These are phyloP conservation scores for Callorhinus ursinus DNA, from an alignment of 2,113 vertebrate genomes.

Conservation along the genomic window DNA sequence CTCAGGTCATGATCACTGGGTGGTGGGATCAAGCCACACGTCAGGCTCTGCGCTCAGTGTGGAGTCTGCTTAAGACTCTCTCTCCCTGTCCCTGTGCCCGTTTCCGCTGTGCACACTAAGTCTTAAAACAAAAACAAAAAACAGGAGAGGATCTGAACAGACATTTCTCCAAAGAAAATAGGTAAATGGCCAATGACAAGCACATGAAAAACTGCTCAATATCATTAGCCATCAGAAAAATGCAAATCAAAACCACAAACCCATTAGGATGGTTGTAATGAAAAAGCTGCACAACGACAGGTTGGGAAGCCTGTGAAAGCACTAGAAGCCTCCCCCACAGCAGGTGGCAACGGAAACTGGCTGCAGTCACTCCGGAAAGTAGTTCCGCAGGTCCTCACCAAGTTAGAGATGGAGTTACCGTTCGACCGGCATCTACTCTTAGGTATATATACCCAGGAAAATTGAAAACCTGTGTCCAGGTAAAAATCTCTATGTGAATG, in stretches of 20 bases:
- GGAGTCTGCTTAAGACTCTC: neutral
- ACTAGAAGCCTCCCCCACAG: no score
- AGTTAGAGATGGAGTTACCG: neutral
- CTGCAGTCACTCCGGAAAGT: neutral
- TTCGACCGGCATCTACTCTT: neutral
- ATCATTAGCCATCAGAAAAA: neutral
- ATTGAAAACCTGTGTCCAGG: neutral
- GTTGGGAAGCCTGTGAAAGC: neutral
- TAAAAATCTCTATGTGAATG: neutral
- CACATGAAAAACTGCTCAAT: neutral
- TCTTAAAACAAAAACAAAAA: neutral
- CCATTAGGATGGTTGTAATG: no score
- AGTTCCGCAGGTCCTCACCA: neutral
- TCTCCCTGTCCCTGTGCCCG: neutral
- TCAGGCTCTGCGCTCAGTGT: neutral
- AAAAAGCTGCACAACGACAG: neutral
- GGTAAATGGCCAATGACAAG: neutral
- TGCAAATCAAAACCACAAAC: neutral
- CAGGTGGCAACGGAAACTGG: neutral
- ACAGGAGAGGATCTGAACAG: neutral
- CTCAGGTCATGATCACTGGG: no score
- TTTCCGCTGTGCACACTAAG: neutral
- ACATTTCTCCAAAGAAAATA: conserved; percentile 2
- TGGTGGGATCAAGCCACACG: neutral
- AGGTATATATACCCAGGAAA: neutral